Conservation (phyloP, 1,140 invertebrate species). For the Phortica variegata region DNA sequence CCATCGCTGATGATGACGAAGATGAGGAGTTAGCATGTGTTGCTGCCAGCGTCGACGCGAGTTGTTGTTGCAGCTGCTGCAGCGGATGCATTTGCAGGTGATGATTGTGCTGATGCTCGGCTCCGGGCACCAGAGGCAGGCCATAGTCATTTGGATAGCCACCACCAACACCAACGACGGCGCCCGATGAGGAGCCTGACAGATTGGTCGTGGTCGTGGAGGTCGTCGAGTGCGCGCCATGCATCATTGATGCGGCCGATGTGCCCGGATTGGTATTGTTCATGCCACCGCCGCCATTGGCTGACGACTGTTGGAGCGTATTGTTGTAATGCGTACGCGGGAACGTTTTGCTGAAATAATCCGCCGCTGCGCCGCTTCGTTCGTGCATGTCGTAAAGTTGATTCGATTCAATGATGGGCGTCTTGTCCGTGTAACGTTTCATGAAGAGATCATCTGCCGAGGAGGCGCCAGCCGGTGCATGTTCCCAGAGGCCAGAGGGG, state of each 20-base stretch:
- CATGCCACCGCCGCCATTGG: background rate
- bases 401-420: conserved; percentile 67
- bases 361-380: conserved; percentile 37
- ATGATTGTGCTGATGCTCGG: conserved; percentile 54
- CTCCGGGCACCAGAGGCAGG: conserved; percentile 65
- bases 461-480: conserved; percentile 32
- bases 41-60: conserved; percentile 31
- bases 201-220: conserved; percentile 47
- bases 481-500: conserved; percentile 70
- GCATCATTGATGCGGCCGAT: conserved; percentile 8
- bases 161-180: conserved; percentile 42
- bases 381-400: conserved; percentile 55
- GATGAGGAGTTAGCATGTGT: conserved; percentile 8
- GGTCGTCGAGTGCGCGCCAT: conserved; percentile 40
- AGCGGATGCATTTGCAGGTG: conserved; percentile 48
- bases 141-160: conserved; percentile 78
- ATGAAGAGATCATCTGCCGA: conserved; percentile 59
- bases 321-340: conserved; percentile 49
- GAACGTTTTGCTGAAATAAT: conserved; percentile 62
- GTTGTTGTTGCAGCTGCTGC: conserved; percentile 45
- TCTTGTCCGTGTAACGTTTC: conserved; percentile 69
- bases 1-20: too few species aligned
- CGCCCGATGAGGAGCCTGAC: conserved; percentile 28
- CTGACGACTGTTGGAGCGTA: conserved; percentile 21
- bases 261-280: conserved; percentile 2